Conservation (phyloP, 2,113 vertebrate species). For the Stigmatopora argus region DNA sequence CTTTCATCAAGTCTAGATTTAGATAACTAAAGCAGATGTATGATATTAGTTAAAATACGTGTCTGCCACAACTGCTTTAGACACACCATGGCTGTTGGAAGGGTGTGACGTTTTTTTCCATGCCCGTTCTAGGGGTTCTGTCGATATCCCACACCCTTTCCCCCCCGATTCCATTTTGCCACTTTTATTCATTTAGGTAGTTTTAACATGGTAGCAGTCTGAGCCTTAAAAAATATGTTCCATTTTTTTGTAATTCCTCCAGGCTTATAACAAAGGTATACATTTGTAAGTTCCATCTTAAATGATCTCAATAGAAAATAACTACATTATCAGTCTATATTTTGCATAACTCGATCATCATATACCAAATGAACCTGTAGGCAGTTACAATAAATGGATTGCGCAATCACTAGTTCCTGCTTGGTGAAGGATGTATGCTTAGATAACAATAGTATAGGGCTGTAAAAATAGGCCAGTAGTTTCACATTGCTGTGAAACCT, state of each 20-base stretch:
- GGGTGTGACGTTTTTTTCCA: background rate
- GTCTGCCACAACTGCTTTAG: background rate
- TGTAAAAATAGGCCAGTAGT: slow-evolving; percentile 40
- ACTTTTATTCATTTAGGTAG: background rate
- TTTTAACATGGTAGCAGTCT: background rate
- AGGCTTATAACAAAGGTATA: background rate
- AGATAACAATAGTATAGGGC: slow-evolving; percentile 23
- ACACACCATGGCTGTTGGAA: background rate
- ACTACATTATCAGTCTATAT: background rate
- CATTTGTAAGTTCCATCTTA: background rate
- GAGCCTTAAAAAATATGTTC: background rate
- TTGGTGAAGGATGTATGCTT: slow-evolving; percentile 28
- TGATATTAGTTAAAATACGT: background rate
- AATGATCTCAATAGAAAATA: background rate
- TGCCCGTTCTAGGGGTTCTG: background rate
- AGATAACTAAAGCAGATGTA: too few species aligned
- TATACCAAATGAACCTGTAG: background rate
- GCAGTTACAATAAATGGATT: background rate
- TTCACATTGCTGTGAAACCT: slow-evolving; percentile 40
- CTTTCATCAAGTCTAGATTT: background rate
- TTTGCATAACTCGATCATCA: background rate
- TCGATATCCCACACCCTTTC: background rate
- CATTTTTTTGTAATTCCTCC: background rate
- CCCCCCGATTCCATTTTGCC: background rate
- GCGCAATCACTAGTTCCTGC: slow-evolving; percentile 19